These are phyloP conservation scores for Elaphurus davidianus DNA, from an alignment of 2,113 vertebrate genomes.

Conservation along the genomic window DNA sequence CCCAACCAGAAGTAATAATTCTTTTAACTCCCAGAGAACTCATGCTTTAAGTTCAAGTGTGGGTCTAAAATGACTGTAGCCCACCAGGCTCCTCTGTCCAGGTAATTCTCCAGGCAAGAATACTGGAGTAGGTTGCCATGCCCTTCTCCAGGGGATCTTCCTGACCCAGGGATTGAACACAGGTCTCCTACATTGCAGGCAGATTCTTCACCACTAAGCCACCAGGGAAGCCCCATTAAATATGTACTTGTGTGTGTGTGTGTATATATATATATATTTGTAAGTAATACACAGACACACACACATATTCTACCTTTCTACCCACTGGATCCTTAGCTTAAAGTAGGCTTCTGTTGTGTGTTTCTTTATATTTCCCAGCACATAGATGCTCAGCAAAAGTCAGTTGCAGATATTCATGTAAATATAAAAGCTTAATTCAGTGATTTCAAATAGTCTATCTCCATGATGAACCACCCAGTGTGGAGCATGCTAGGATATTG, in stretches of 20 bases:
- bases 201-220: neutral
- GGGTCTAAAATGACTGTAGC: neutral
- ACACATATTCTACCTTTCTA: neutral
- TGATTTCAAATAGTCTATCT: neutral
- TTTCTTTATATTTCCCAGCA: neutral
- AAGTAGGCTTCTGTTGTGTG: neutral
- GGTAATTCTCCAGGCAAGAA: neutral
- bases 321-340: neutral
- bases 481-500: neutral
- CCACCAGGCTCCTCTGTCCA: neutral
- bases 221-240: neutral
- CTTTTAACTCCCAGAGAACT: neutral
- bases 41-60: neutral
- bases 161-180: neutral
- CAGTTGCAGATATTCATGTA: neutral
- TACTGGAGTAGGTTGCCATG: neutral
- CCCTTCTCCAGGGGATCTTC: neutral
- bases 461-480: neutral
- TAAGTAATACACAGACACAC: neutral
- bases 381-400: neutral
- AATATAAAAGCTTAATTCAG: neutral
- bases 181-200: neutral
- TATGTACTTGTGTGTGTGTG: neutral
- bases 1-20: neutral
- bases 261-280: neutral